A percentile compares a stretch with the other conserved stretches of the same genome.
phyloP scores from a whole-genome alignment of 2,113 vertebrate genomes.

The Electrona antarctica region DNA sequence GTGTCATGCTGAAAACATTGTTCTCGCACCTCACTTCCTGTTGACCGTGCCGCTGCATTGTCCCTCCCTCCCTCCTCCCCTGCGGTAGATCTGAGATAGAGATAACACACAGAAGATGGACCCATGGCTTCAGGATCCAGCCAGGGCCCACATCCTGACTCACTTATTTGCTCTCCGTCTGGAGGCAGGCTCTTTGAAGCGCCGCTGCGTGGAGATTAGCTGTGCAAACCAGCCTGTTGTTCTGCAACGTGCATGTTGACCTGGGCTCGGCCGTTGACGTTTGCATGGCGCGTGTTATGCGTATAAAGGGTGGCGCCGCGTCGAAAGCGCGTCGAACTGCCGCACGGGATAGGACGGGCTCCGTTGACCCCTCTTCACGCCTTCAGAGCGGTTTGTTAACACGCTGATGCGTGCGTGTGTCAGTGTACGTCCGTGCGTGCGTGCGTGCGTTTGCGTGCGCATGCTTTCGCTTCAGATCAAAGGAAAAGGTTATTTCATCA shows the following conservation, averaged over 20 bases:
- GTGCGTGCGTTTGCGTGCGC: background rate
- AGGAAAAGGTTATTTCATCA: constrained; percentile 60
- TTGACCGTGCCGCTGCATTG: constrained; percentile 19
- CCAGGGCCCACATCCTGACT: constrained; percentile 44
- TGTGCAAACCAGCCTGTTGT: background rate
- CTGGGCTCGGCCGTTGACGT: no score
- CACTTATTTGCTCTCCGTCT: constrained; percentile 49
- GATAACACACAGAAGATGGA: constrained; percentile 49
- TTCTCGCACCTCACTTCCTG: constrained; percentile 10
- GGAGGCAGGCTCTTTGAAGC: constrained; percentile 42
- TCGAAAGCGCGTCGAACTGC: background rate
- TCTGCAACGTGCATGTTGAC: no score
- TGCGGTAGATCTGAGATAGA: constrained; percentile 52
- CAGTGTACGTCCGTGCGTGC: background rate
- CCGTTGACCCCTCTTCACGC: no score
- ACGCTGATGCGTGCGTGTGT: background rate
- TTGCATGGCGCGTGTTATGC: no score
- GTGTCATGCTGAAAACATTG: no score
- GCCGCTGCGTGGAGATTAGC: constrained; percentile 46
- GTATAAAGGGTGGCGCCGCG: no score
- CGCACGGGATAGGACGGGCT: no score
- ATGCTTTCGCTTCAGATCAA: constrained; percentile 51
- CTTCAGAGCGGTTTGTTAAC: background rate
- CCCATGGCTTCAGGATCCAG: constrained; percentile 29
- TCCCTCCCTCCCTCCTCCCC: constrained; percentile 32